Evolutionary conservation across 2,797 vertebrate species (phyloP).

Genomic region (Dendrocincla fuliginosa): DNA sequence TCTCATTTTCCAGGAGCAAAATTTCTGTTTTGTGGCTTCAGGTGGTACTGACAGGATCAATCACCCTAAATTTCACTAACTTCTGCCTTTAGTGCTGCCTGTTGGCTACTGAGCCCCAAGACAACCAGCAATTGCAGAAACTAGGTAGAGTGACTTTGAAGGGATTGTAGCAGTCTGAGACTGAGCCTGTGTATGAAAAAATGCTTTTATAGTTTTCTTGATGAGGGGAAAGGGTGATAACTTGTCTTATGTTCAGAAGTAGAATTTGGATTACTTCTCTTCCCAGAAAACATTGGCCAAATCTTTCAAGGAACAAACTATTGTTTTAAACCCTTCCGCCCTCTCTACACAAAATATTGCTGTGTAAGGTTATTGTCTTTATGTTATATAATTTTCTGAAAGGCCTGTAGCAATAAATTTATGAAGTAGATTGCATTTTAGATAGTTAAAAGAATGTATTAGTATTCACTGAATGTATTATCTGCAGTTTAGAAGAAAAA

Average conservation of each 20-base stretch:
- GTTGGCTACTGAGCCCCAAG: background rate
- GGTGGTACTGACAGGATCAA: background rate
- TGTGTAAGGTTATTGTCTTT: background rate
- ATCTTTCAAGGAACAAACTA: background rate
- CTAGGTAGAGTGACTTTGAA: background rate
- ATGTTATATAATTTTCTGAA: background rate
- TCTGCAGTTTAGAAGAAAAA: background rate
- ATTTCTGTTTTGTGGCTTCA: background rate
- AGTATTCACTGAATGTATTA: slow-evolving; percentile 3
- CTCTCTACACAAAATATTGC: background rate
- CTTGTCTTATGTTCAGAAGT: background rate
- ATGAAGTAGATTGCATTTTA: slow-evolving; percentile 15
- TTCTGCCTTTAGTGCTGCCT: background rate
- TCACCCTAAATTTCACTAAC: background rate
- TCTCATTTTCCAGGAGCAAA: background rate
- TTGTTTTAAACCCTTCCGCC: background rate
- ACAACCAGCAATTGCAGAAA: background rate
- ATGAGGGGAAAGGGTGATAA: background rate
- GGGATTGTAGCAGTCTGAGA: background rate
- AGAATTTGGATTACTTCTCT: background rate
- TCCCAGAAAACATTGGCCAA: background rate
- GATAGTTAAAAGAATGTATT: slow-evolving; percentile 1
- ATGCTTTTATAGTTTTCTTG: background rate
- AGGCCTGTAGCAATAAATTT: slow-evolving; percentile 42
- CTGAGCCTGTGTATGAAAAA: background rate